Evolutionary conservation across 2,797 vertebrate species (phyloP).

Genomic region (Sciurus vulgaris): DNA sequence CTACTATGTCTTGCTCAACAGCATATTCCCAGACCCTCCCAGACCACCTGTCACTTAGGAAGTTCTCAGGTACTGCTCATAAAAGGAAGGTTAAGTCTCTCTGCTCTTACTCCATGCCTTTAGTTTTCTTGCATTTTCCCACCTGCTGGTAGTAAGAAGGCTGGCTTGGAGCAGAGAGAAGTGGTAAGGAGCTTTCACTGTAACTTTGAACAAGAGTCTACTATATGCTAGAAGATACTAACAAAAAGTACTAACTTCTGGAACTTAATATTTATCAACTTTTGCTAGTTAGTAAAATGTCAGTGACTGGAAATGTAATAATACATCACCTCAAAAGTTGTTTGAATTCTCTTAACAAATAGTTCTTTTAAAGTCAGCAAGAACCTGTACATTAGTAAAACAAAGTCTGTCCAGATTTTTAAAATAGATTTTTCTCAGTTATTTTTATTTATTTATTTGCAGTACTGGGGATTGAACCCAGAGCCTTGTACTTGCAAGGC

Average conservation of each 20-base stretch:
- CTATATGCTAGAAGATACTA: background rate
- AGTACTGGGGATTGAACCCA: no score
- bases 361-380: slow-evolving; percentile 17
- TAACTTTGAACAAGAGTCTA: background rate
- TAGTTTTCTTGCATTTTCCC: background rate
- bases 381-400: background rate
- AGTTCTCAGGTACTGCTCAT: background rate
- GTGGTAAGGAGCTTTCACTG: background rate
- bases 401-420: slow-evolving; percentile 29
- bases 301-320: slow-evolving; percentile 7
- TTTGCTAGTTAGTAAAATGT: background rate
- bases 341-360: slow-evolving; percentile 12
- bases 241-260: background rate
- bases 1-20: background rate
- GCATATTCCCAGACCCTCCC: background rate
- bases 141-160: background rate
- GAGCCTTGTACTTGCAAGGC: no score
- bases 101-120: background rate
- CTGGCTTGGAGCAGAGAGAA: background rate
- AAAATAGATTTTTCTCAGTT: background rate
- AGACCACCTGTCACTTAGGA: background rate
- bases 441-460: no score
- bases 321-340: background rate
- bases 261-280: background rate
- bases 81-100: background rate